A percentile compares a stretch with the other conserved stretches of the same genome.
phyloP scores from a whole-genome alignment of 2,797 vertebrate genomes.

The Phataginus tetradactyla region DNA sequence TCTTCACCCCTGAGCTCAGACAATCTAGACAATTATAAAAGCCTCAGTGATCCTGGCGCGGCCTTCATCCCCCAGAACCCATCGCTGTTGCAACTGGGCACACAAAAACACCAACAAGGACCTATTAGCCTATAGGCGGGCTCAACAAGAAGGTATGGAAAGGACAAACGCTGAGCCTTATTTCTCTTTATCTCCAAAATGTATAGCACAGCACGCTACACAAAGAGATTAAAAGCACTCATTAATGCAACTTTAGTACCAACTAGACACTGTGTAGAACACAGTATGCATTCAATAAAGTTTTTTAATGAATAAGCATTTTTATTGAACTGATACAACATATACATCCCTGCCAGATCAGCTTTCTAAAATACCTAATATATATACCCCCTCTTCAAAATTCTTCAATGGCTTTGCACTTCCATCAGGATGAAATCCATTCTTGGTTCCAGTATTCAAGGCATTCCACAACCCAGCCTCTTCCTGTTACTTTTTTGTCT shows the following conservation, averaged over 20 bases:
- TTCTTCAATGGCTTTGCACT: background rate
- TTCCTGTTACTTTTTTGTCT: background rate
- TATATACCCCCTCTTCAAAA: background rate
- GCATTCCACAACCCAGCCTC: background rate
- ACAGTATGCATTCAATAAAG: background rate
- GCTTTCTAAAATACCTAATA: background rate
- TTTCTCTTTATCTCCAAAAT: background rate
- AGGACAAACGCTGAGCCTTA: background rate
- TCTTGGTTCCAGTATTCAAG: background rate
- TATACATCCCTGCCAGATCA: background rate
- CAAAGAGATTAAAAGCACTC: background rate
- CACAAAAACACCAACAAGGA: background rate
- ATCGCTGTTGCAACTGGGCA: background rate
- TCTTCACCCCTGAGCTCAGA: background rate
- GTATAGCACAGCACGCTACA: background rate
- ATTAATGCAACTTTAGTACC: background rate
- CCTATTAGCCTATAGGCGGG: background rate
- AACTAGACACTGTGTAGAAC: background rate
- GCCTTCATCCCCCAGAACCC: background rate
- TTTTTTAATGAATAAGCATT: constrained; percentile 36
- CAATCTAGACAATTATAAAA: background rate
- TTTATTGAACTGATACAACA: background rate
- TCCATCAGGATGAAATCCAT: background rate
- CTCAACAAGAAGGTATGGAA: background rate
- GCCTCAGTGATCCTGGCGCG: background rate